phyloP scores from a whole-genome alignment of 2,113 vertebrate species.

The Plotosus lineatus region DNA sequence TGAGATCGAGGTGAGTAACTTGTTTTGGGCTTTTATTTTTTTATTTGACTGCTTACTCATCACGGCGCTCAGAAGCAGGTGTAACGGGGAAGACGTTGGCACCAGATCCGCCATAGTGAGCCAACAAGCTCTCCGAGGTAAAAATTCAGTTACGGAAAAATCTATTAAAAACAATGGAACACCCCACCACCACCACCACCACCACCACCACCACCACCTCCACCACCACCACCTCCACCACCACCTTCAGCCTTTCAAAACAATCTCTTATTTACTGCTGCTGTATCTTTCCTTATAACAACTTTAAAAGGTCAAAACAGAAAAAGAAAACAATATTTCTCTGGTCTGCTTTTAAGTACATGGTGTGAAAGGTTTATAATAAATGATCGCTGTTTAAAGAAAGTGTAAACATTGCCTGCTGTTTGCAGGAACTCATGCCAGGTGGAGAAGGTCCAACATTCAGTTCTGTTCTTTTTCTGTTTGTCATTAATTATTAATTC shows the following conservation, averaged over 20 bases:
- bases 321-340: background rate
- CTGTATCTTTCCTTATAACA: background rate
- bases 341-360: background rate
- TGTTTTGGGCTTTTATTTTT: background rate
- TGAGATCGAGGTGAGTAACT: background rate
- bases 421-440: background rate
- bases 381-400: background rate
- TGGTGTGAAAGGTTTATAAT: background rate
- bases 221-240: background rate
- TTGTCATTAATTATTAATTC: too few species aligned
- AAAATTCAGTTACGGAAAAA: background rate
- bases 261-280: background rate
- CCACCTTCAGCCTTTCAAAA: background rate
- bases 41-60: background rate
- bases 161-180: background rate
- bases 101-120: background rate
- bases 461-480: too few species aligned
- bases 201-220: background rate
- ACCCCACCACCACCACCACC: background rate
- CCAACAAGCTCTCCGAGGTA: slow-evolving; percentile 8
- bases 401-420: background rate
- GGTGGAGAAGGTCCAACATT: too few species aligned
- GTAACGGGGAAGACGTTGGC: background rate
- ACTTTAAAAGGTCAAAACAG: background rate
- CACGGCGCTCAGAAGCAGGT: background rate